Conservation (phyloP, 92 coral and sea anemone species). For the Phymanthus crucifer region DNA sequence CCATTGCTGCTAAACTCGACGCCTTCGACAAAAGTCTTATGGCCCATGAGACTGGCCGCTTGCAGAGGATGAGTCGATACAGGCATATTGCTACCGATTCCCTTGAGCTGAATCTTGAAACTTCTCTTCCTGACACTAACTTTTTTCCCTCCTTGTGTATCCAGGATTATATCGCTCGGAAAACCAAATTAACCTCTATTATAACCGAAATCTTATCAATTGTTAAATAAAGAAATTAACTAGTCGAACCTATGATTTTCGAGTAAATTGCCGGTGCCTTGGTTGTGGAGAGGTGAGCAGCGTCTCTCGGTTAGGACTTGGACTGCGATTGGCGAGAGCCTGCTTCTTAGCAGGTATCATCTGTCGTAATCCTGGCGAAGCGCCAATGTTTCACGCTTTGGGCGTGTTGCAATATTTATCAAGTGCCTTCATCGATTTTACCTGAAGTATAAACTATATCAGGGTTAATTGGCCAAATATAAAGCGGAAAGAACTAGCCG, state of each 20-base stretch:
- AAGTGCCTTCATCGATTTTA: conserved; percentile 32
- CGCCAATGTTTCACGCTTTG: conserved; percentile 33
- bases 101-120: conserved; percentile 58
- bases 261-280: conserved; percentile 21
- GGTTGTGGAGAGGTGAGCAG: conserved; percentile 5
- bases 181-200: conserved; percentile 36
- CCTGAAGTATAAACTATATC: conserved; percentile 33
- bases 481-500: conserved; percentile 22
- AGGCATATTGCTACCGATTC: conserved; percentile 58
- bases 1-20: conserved; percentile 95
- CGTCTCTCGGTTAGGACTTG: conserved; percentile 27
- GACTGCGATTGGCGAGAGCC: conserved; percentile 21
- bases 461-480: conserved; percentile 33
- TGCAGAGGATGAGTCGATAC: conserved; percentile 64
- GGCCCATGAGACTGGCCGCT: conserved; percentile 89
- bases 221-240: conserved; percentile 17
- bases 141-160: conserved; percentile 21
- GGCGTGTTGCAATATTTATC: conserved; percentile 23
- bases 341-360: conserved; percentile 29
- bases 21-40: conserved; percentile 88
- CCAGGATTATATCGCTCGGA: conserved; percentile 31
- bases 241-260: conserved; percentile 4
- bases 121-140: conserved; percentile 58
- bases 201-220: conserved; percentile 34
- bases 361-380: conserved; percentile 41